Percentiles rank a stretch among this genome's conserved stretches.
These are phyloP conservation scores for Leptinotarsa peninsularis DNA, from an alignment of 2,888 invertebrate species.

Conservation along the genomic window DNA sequence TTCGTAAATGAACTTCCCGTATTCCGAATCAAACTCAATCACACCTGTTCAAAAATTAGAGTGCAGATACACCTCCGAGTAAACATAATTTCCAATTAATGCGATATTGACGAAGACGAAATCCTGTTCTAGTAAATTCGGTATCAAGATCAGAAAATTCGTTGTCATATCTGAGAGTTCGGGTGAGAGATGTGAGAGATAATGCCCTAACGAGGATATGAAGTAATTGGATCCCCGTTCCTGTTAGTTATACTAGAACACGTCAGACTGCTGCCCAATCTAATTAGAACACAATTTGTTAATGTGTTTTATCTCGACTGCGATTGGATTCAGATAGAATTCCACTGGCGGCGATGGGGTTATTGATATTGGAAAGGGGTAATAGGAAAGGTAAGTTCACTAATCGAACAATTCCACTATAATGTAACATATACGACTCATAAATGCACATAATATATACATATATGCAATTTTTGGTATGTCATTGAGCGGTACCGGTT, in stretches of 20 bases:
- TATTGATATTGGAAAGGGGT: not conserved
- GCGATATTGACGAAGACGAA: conserved; percentile 36
- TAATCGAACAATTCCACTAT: no score
- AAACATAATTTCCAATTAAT: conserved; percentile 44
- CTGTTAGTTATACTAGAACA: conserved; percentile 62
- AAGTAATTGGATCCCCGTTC: conserved; percentile 62
- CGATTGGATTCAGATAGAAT: conserved; percentile 63
- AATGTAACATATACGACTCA: no score
- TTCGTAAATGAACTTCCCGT: no score
- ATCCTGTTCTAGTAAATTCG: conserved; percentile 35
- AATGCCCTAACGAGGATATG: conserved; percentile 57
- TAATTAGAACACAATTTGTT: conserved; percentile 68
- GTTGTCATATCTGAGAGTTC: conserved; percentile 38
- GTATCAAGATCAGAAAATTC: conserved; percentile 45
- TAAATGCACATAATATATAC: no score
- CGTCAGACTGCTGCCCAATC: conserved; percentile 68
- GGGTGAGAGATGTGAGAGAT: conserved; percentile 40
- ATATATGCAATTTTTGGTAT: no score
- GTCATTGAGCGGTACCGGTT: no score
- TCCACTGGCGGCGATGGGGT: conserved; percentile 31
- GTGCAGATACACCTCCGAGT: no score
- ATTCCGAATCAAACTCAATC: no score
- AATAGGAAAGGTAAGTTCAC: no score
- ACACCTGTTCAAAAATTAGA: no score
- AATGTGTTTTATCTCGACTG: conserved; percentile 67